phyloP scores from a whole-genome alignment of 1,140 invertebrate species.

The Conus betulinus region DNA sequence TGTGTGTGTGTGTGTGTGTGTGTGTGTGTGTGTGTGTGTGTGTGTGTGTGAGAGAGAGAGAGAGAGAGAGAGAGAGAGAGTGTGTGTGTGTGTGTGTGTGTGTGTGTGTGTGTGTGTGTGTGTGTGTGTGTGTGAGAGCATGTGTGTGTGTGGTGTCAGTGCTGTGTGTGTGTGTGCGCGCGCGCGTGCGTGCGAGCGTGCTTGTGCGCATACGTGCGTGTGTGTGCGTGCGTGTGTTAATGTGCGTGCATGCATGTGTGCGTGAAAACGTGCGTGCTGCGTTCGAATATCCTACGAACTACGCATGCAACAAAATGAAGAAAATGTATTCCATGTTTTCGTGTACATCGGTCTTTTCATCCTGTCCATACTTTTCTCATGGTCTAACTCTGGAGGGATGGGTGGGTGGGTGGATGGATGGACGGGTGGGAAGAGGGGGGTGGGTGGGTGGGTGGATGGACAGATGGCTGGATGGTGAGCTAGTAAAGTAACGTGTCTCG shows the following conservation, averaged over 20 bases:
- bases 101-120: background rate
- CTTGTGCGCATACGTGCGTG: background rate
- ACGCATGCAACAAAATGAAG: no score
- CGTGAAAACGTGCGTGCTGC: no score
- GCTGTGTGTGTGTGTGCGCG: background rate
- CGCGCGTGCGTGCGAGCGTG: background rate
- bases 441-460: no score
- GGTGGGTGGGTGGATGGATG: no score
- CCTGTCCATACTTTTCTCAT: no score
- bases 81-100: background rate
- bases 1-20: background rate
- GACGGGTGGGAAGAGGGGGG: no score
- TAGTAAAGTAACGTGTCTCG: no score
- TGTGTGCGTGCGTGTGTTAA: background rate
- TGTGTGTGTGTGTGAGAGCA: background rate
- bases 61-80: background rate
- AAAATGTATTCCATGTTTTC: no score
- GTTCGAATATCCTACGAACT: no score
- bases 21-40: background rate
- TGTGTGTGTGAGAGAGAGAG: background rate
- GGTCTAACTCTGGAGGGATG: no score
- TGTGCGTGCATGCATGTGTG: background rate
- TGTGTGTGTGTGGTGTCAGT: slow-evolving; percentile 4
- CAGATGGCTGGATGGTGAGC: no score
- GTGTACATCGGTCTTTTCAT: no score